Conservation (phyloP, 64 coral and sea anemone genomes). For the Porites australiensis region DNA sequence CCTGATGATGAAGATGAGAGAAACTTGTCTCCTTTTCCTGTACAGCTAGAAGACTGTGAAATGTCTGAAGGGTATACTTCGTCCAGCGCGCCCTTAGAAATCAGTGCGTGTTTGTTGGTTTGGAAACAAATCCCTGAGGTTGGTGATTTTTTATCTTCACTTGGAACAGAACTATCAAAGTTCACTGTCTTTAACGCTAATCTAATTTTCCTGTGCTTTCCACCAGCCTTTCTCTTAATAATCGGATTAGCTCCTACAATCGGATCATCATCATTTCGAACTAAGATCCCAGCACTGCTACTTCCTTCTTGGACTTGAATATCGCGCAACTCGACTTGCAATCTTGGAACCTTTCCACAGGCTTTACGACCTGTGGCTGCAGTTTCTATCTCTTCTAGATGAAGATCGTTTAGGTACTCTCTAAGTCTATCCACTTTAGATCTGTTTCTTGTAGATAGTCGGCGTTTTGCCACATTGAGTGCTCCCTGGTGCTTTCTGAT, state of each 20-base stretch:
- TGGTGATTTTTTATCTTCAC: background rate
- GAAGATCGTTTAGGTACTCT: constrained; percentile 31
- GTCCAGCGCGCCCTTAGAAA: background rate
- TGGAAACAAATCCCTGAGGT: background rate
- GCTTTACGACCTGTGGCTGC: background rate
- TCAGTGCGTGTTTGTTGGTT: background rate
- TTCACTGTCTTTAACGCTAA: background rate
- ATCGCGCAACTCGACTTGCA: background rate
- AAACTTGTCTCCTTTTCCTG: background rate
- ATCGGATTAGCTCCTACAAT: background rate
- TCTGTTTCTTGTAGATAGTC: constrained; percentile 10
- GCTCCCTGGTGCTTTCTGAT: background rate
- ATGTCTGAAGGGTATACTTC: no score
- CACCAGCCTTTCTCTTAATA: background rate
- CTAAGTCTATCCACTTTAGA: constrained; percentile 25
- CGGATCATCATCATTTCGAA: background rate
- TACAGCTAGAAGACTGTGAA: background rate
- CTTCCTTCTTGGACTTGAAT: background rate
- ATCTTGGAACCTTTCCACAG: background rate
- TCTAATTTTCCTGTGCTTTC: background rate
- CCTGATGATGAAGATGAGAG: background rate
- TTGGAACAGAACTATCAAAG: background rate
- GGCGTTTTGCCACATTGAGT: background rate
- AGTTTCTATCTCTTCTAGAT: background rate
- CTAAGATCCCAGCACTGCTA: background rate